Conservation (phyloP, 2,888 invertebrate species). For the Chrysodeixis includens region DNA sequence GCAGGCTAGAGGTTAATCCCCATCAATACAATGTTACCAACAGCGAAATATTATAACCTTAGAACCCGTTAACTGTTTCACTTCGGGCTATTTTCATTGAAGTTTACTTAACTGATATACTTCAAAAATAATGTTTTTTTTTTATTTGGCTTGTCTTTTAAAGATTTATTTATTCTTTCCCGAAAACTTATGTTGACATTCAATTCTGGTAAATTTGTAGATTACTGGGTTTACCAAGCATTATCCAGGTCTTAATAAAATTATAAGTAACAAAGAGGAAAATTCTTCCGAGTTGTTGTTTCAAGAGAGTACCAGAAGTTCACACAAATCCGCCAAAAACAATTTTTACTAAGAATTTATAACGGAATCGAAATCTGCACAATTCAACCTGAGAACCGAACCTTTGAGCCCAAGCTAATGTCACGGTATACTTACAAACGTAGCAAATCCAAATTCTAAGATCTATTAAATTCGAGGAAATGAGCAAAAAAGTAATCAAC, state of each 20-base stretch:
- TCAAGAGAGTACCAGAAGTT: too few relatives aligned
- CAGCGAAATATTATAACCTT: constrained; percentile 45
- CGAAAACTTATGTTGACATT: too few relatives aligned
- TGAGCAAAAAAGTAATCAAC: constrained; percentile 46
- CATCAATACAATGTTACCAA: constrained; percentile 46
- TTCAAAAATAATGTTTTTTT: neutral
- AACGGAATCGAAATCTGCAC: neutral
- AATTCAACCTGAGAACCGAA: neutral
- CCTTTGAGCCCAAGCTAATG: neutral
- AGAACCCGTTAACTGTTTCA: constrained; percentile 30
- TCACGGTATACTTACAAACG: constrained; percentile 3
- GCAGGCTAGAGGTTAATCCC: constrained; percentile 57
- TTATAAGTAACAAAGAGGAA: too few relatives aligned
- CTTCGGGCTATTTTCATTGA: constrained; percentile 29
- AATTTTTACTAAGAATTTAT: neutral
- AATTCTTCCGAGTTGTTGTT: too few relatives aligned
- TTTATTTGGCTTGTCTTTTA: neutral
- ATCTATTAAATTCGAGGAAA: constrained; percentile 43
- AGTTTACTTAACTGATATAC: neutral
- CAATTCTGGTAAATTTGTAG: too few relatives aligned
- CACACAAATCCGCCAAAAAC: neutral
- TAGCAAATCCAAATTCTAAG: constrained; percentile 26
- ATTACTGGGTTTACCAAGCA: too few relatives aligned
- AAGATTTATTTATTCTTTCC: too few relatives aligned
- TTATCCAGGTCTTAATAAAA: too few relatives aligned